Base-by-base conservation (phyloP, 2,888 invertebrate genomes). In the Protophormia terraenovae region DNA sequence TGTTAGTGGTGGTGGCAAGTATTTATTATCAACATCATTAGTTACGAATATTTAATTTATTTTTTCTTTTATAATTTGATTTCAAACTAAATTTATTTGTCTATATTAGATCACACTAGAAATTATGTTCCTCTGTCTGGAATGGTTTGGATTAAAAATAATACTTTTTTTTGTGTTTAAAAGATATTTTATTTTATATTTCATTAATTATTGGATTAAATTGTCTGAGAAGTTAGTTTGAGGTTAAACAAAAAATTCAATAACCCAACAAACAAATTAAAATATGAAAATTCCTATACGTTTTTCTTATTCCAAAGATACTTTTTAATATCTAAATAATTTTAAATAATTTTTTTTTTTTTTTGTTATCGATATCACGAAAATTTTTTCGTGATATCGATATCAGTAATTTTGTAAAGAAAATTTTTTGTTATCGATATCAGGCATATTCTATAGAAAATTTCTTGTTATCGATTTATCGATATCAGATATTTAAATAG, bases 11-110 rank as follows among this genome's bases (percentile, higher is more conserved):
- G 6, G 3, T 76, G 29, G 29, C 41, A 45, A 76, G 19, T 24
- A n/a, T n/a, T n/a, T n/a, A 10, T 22, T 50, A 41, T 71, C 8
- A 71, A 32, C 35, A 19, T 53, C 38, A 41, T 62, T 64, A 71
- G 19, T 38, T 71, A 64, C 50, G 29, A 53, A 71, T 29, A 22
- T 24, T 53, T 69, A 32, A 38, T 58, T 78, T 50, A 60, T 45
- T 19, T 75, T 19, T 75, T 29, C 8, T n/a, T n/a, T 64, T 12
- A 5, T 24, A 50, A 47, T 22, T 29, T 32, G 2, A 32, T n/a
- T 35, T 41, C 19, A 2, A 41, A 27, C 16, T 41, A 24, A 22
- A 55, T 19, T 53, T 19, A 2, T 22, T 38, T 24, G 12, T 14
- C 5, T 64, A 1, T 22, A 29, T 5, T 66, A 16, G 35, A 50